Conservation (phyloP, 1,140 invertebrate genomes). For the Mamestra configurata region DNA sequence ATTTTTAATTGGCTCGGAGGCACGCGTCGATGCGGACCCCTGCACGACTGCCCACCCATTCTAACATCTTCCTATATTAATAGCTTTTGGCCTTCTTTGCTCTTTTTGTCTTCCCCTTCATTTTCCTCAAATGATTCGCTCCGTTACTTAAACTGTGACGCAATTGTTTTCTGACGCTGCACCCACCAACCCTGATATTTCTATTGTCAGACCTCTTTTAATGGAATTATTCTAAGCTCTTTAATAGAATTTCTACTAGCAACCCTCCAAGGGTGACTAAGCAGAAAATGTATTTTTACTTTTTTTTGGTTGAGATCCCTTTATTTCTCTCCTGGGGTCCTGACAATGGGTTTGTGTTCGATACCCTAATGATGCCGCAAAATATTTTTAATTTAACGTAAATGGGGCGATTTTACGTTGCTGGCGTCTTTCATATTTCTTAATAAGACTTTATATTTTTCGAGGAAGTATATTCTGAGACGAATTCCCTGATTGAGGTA, state of each 20-base stretch:
- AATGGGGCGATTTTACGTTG: not conserved
- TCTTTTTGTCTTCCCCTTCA: not conserved
- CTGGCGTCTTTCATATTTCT: not conserved
- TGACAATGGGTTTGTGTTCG: slow-evolving; percentile 7
- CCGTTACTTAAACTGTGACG: not conserved
- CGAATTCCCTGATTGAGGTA: too few relatives aligned
- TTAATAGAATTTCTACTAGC: slow-evolving; percentile 26
- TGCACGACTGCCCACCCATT: not conserved
- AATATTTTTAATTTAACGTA: slow-evolving; percentile 17
- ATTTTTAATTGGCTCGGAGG: slow-evolving; percentile 25
- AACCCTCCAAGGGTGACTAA: slow-evolving; percentile 1
- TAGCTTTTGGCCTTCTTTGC: slow-evolving; percentile 1
- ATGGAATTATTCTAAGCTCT: slow-evolving; percentile 26
- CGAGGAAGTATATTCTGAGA: too few relatives aligned
- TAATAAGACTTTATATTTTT: too few relatives aligned
- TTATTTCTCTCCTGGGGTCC: not conserved
- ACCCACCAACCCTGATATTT: not conserved
- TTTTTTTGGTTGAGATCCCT: slow-evolving; percentile 18
- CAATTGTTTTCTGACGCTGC: not conserved
- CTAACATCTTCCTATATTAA: slow-evolving; percentile 1
- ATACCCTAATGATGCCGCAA: slow-evolving; percentile 7
- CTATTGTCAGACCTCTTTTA: not conserved
- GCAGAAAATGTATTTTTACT: slow-evolving; percentile 28
- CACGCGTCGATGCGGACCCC: not conserved
- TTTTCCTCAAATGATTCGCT: slow-evolving; percentile 8